Evolutionary conservation across 2,888 invertebrate genomes (phyloP).

Genomic region (Lasioglossum pauxillum): DNA sequence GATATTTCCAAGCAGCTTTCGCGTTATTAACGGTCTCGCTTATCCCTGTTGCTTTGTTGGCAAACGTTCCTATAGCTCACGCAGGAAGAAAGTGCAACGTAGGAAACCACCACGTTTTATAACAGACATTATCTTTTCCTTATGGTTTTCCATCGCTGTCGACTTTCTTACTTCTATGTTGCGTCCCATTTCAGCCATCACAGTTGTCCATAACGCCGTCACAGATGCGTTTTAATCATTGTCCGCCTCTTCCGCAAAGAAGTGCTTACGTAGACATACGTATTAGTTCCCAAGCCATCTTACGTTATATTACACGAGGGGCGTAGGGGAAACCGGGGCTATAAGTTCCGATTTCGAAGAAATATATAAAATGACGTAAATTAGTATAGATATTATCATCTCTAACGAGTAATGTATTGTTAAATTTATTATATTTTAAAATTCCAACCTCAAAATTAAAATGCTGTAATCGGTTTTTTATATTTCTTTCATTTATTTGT

Average conservation of each 20-base stretch:
- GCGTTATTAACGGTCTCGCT: neutral
- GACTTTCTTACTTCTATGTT: neutral
- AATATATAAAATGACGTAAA: no score
- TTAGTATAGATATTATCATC: no score
- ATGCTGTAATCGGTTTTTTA: no score
- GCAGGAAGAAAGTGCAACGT: neutral
- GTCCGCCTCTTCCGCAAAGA: neutral
- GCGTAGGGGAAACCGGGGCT: no score
- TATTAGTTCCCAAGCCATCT: neutral
- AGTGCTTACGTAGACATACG: neutral
- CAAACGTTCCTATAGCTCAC: neutral
- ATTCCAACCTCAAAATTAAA: no score
- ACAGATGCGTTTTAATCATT: neutral
- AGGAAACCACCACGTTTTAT: neutral
- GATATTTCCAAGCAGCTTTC: neutral
- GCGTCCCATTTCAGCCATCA: neutral
- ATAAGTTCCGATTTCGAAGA: no score
- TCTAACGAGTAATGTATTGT: no score
- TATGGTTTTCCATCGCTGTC: constrained; percentile 6
- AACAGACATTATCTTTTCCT: constrained; percentile 7
- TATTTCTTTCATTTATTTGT: no score
- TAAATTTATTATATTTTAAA: no score
- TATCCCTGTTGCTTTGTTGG: constrained; percentile 6
- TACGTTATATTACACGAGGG: neutral
- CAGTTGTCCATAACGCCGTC: neutral